Evolutionary conservation across 2,113 vertebrate species (phyloP), one percentile per base, ranked within the genome.

Genomic region (Conger conger): DNA sequence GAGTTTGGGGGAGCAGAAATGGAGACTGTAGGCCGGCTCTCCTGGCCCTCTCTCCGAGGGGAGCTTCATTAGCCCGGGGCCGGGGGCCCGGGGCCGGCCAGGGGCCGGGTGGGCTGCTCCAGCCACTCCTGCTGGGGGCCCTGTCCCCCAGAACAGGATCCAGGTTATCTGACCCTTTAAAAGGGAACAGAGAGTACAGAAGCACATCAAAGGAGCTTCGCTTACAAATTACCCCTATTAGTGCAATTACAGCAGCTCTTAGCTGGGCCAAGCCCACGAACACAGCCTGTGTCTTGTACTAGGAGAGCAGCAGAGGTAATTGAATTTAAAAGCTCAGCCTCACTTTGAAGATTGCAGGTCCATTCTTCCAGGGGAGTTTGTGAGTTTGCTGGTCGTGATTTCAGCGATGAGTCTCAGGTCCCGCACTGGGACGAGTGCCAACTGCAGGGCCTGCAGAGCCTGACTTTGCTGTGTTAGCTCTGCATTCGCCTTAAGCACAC

Each of bases 11-110:
- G 79, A 30, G 80, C 76, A 80, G 35, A 57, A 86, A 88, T 84
- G 54, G 84, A 82, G 81, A 80, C 60, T 79, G 80, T 79, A 82
- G 85, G 83, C 60, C 84, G 78, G 81, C 80, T 83, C 85, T 81
- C 81, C 79, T 42, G 42, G 79, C 35, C 77, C 37, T 42, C 60
- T 16, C 83, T 35, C 88, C 53, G 60, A 83, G 81, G 86, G 83
- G 57, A 78, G 84, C 86, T 86, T 84, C 76, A 87, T 92, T 91
- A n/a, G 89, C 89, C 88, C 90, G 83, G 89, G 40, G 2, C 89
- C 88, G 88, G 85, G 88, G 83, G 89, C 23, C 2, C 89, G 88
- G 88, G 85, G 88, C 23, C 1, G 13, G 85, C 89, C 73, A 50
- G 84, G 87, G 83, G 90, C n/a, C n/a, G n/a, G n/a, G n/a, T n/a